Evolutionary conservation across 2,797 vertebrate species (phyloP), one percentile per base, ranked within the genome.

Genomic region (Sebastes vulpes): DNA sequence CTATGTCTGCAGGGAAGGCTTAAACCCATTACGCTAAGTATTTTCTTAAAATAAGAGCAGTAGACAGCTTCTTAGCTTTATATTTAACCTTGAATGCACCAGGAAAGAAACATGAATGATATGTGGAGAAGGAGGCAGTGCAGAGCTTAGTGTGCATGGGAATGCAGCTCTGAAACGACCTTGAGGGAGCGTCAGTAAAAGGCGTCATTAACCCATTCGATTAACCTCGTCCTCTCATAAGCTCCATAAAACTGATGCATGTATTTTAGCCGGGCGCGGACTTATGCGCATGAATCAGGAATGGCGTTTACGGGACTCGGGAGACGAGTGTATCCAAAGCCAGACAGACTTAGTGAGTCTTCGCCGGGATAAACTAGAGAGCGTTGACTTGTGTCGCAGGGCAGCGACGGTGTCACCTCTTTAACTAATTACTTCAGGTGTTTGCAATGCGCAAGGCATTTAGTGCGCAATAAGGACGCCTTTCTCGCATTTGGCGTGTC

Each of bases 161-260:
- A 83, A 91, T 67, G 84, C 48, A 28, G 81, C 83, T 23, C 66
- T 3, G 54, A 46, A 78, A 84, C 12, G 82, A 94, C 95, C 93
- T 94, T 93, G 90, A 91, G 78, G 86, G 69, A 81, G 77, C 85
- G 29, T 92, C 82, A 68, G 89, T 95, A 94, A 94, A 95, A 93
- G 20, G 92, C 89, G 83, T 93, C 91, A 93, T 95, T 94, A 94
- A 94, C 75, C 90, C 74, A 35, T 91, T 92, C 81, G 82, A 94
- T 93, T 94, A 95, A 95, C 92, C 93, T 90, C 84, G 69, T 86
- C 84, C 81, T 83, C 89, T 85, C 89, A 74, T 84, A 81, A 89
- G 89, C 84, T 42, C 79, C 81, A 87, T 93, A 88, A 93, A 93
- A 83, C 48, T 48, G 79, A 86, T 77, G 71, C 77, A 64, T 81